Percentiles rank a stretch among this genome's conserved stretches.
Evolutionary conservation across 2,113 vertebrate genomes (phyloP).

Genomic region (Mionectes macconnelli): DNA sequence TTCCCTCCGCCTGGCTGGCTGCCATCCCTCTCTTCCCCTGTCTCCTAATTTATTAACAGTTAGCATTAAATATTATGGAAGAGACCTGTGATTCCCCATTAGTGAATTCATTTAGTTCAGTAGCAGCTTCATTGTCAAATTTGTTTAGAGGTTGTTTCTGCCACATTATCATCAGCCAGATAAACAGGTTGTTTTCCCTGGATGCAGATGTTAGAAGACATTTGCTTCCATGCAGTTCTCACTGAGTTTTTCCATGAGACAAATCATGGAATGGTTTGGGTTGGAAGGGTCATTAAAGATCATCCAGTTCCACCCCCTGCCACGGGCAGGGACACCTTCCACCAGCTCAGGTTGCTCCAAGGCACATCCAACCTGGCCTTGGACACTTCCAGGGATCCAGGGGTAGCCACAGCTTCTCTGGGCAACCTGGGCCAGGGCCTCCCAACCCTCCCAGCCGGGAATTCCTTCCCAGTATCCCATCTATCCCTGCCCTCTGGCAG

Average conservation of each 20-base stretch:
- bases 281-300: neutral
- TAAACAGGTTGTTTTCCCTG: neutral
- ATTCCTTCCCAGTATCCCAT: neutral
- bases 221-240: neutral
- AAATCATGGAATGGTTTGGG: neutral
- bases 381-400: neutral
- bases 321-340: neutral
- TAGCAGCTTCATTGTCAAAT: neutral
- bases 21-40: neutral
- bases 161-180: neutral
- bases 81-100: neutral
- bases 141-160: neutral
- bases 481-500: neutral
- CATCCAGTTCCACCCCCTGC: neutral
- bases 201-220: neutral
- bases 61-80: neutral
- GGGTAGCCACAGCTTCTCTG: neutral
- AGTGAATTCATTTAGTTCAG: neutral
- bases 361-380: neutral
- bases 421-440: neutral
- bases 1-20: neutral
- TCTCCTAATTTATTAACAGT: neutral
- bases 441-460: neutral
- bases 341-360: neutral
- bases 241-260: neutral